Evolutionary conservation across 2,888 invertebrate species (phyloP).

Genomic region (Hetaerina titia): DNA sequence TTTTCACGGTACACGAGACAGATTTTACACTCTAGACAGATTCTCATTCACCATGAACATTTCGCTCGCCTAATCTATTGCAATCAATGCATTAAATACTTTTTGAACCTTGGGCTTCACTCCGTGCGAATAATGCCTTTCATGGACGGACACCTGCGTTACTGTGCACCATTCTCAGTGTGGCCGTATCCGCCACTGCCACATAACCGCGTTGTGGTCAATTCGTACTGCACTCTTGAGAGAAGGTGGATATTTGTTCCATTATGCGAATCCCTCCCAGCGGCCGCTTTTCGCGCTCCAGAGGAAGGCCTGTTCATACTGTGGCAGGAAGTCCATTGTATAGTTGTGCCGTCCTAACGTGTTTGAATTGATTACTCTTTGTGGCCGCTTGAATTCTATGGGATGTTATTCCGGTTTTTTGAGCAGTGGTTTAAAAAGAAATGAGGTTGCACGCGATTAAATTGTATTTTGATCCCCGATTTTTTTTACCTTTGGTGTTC

Average conservation of each 20-base stretch:
- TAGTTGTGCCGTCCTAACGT: neutral
- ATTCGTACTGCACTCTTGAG: neutral
- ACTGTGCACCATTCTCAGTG: neutral
- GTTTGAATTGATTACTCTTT: neutral
- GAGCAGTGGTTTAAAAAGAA: neutral
- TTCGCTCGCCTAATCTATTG: too few species aligned
- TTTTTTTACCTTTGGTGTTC: neutral
- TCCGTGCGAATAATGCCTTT: too few species aligned
- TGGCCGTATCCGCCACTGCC: neutral
- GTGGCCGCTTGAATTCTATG: neutral
- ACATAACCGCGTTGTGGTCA: neutral
- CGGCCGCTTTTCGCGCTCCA: neutral
- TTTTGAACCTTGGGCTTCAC: too few species aligned
- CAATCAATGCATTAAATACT: too few species aligned
- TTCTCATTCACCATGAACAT: too few species aligned
- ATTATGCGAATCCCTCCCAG: neutral
- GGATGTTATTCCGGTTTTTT: neutral
- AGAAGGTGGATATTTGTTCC: neutral
- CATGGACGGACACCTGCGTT: neutral
- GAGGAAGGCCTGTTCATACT: neutral
- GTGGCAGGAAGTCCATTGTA: slow-evolving; percentile 13
- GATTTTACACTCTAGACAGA: too few species aligned
- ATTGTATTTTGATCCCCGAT: neutral
- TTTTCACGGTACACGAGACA: too few species aligned
- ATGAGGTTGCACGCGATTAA: neutral